phyloP scores from a whole-genome alignment of 2,113 vertebrate genomes.

The Marmota flaviventris region DNA sequence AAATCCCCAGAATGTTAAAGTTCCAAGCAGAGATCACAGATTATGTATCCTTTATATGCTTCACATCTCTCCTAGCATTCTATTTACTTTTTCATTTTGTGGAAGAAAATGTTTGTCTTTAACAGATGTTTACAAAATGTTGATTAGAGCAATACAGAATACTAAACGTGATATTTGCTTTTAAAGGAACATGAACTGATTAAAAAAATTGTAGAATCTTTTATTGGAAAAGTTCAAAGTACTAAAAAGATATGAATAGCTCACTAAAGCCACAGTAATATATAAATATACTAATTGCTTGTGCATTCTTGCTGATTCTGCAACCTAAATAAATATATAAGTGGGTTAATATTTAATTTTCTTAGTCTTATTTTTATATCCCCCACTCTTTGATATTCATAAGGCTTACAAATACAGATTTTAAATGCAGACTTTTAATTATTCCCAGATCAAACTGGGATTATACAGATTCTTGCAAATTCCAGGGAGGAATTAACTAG shows the following conservation, averaged over 20 bases:
- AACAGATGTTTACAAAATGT: slow-evolving; percentile 46
- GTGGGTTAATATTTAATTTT: slow-evolving; percentile 40
- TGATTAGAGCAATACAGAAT: not conserved
- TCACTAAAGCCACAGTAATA: not conserved
- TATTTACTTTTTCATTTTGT: not conserved
- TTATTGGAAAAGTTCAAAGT: not conserved
- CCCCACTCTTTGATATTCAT: slow-evolving; percentile 29
- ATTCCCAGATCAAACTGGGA: not conserved
- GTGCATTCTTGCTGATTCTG: not conserved
- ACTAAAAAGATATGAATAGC: not conserved
- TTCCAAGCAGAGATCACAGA: not conserved
- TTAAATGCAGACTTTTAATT: not conserved
- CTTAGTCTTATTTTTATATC: slow-evolving; percentile 39
- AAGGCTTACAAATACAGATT: not conserved
- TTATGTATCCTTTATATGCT: not conserved
- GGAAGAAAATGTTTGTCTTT: slow-evolving; percentile 35
- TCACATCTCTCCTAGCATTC: not conserved
- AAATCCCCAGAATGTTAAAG: slow-evolving; percentile 11
- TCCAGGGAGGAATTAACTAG: not conserved
- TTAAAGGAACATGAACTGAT: slow-evolving; percentile 30
- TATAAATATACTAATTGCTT: not conserved
- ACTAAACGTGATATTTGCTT: slow-evolving; percentile 5
- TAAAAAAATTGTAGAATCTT: not conserved
- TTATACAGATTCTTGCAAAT: slow-evolving; percentile 16
- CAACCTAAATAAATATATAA: slow-evolving; percentile 18